These are phyloP conservation scores for Agriotes lineatus DNA, from an alignment of 2,888 invertebrate species.

Conservation along the genomic window DNA sequence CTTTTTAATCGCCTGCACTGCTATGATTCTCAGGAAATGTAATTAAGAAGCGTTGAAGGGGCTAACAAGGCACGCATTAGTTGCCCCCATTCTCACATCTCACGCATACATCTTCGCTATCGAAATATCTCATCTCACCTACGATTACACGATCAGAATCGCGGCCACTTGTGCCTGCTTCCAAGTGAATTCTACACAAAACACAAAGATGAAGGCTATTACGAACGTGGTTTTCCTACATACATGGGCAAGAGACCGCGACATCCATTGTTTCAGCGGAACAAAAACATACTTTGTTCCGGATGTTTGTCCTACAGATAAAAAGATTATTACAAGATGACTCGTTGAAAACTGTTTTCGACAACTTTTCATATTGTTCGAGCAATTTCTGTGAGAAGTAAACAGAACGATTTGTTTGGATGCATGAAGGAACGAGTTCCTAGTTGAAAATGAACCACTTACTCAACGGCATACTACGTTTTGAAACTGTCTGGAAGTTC, in stretches of 20 bases:
- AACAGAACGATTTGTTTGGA: neutral
- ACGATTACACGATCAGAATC: constrained; percentile 2
- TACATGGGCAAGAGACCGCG: constrained; percentile 40
- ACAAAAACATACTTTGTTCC: constrained; percentile 33
- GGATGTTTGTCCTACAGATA: constrained; percentile 33
- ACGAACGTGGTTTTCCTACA: constrained; percentile 20
- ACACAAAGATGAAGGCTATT: constrained; percentile 5
- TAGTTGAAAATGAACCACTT: too few species aligned
- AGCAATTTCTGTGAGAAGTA: neutral
- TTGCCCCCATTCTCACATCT: constrained; percentile 18
- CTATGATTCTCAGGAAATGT: constrained; percentile 17
- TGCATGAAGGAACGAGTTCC: too few species aligned
- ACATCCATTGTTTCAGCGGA: constrained; percentile 32
- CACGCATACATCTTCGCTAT: neutral
- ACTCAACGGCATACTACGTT: too few species aligned
- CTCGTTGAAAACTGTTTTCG: constrained; percentile 11
- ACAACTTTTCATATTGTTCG: constrained; percentile 12
- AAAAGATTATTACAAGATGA: constrained; percentile 19
- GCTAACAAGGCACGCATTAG: constrained; percentile 16
- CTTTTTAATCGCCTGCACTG: neutral
- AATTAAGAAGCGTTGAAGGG: constrained; percentile 8
- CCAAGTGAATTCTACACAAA: neutral
- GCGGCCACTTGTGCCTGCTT: neutral
- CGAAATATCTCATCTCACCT: neutral
- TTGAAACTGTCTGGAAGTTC: too few species aligned